These are phyloP conservation scores for Brachyhypopomus occidentalis DNA, from an alignment of 2,113 vertebrate species.

Conservation along the genomic window DNA sequence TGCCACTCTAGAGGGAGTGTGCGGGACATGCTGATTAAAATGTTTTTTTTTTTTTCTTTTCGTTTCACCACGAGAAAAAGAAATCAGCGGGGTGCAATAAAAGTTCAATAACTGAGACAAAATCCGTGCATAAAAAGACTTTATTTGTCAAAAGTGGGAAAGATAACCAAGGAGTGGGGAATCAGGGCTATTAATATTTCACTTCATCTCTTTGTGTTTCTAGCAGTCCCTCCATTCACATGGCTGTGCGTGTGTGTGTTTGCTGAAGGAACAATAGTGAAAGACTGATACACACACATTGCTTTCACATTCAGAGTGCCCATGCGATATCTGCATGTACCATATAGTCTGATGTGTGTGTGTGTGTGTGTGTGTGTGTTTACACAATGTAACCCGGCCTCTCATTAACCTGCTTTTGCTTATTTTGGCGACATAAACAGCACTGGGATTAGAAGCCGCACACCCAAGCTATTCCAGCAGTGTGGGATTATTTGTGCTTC, in stretches of 20 bases:
- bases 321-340: neutral
- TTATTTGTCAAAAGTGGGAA: conserved; percentile 17
- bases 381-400: conserved; percentile 23
- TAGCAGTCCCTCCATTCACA: conserved; percentile 34
- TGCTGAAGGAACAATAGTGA: neutral
- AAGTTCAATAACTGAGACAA: conserved; percentile 15
- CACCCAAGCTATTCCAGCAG: conserved; percentile 39
- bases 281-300: neutral
- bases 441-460: conserved; percentile 48
- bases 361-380: conserved; percentile 34
- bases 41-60: neutral
- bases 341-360: conserved; percentile 22
- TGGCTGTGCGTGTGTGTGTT: neutral
- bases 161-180: neutral
- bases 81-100: neutral
- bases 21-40: conserved; percentile 1
- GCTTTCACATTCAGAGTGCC: conserved; percentile 2
- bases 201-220: conserved; percentile 25
- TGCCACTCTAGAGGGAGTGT: neutral
- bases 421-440: conserved; percentile 49
- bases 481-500: conserved; percentile 68
- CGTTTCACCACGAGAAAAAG: neutral
- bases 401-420: conserved; percentile 46
- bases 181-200: conserved; percentile 19
- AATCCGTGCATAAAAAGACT: conserved; percentile 17